A percentile compares a stretch with the other conserved stretches of the same genome.
These are phyloP conservation scores for Amphimedon queenslandica DNA, from an alignment of 37 sponge, comb jelly and placozoan species.

Conservation along the genomic window DNA sequence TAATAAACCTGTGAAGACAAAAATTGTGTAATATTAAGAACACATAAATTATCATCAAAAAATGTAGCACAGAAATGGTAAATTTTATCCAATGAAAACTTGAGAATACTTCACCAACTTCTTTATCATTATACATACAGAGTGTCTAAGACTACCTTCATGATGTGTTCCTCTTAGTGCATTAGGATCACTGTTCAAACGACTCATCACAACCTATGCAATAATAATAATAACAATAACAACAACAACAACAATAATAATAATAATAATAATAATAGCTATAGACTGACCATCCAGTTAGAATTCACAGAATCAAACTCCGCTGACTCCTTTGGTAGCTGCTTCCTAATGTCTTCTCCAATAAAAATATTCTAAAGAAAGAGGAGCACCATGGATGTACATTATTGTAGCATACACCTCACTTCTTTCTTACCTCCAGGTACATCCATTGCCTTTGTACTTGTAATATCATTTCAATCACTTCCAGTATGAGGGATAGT, in stretches of 20 bases:
- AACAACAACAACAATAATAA: neutral
- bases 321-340: conserved; percentile 91
- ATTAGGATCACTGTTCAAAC: conserved; percentile 79
- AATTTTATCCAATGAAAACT: too few species aligned
- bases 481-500: conserved; percentile 95
- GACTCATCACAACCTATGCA: conserved; percentile 66
- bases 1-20: conserved; percentile 51
- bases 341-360: conserved; percentile 97
- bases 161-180: conserved; percentile 92
- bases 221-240: neutral
- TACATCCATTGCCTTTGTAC: conserved; percentile 99
- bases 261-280: neutral
- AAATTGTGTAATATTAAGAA: too few species aligned
- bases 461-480: conserved; percentile 92
- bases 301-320: conserved; percentile 88
- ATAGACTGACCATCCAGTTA: conserved; percentile 77
- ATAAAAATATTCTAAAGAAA: conserved; percentile 86
- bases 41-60: too few species aligned
- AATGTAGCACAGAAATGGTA: too few species aligned
- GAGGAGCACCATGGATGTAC: neutral
- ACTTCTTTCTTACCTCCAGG: conserved; percentile 71
- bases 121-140: too few species aligned
- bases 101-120: too few species aligned
- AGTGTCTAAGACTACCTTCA: conserved; percentile 37
- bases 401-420: neutral